Conservation (phyloP, 2,888 invertebrate genomes). For the Epsilonema sp. region DNA sequence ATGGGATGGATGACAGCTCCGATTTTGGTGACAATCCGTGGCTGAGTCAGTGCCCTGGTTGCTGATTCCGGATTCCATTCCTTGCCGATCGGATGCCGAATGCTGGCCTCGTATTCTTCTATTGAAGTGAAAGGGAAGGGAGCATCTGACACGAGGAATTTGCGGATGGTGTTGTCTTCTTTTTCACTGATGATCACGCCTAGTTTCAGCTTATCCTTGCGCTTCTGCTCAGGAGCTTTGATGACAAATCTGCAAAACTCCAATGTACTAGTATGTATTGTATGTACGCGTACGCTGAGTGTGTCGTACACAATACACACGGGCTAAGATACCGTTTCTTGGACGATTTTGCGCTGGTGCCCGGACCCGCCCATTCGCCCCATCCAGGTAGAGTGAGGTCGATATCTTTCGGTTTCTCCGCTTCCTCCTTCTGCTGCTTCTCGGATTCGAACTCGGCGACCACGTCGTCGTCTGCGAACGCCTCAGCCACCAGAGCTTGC, state of each 20-base stretch:
- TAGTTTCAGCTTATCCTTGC: conserved; percentile 57
- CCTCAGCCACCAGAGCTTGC: conserved; percentile 48
- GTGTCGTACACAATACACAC: too few relatives aligned
- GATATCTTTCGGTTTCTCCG: conserved; percentile 49
- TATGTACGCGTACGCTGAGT: too few relatives aligned
- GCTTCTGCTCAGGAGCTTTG: conserved; percentile 46
- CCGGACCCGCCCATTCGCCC: conserved; percentile 78
- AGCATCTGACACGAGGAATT: conserved; percentile 50
- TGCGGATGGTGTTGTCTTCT: conserved; percentile 45
- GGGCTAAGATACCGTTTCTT: too few relatives aligned
- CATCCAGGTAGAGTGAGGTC: conserved; percentile 70
- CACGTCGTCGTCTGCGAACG: conserved; percentile 83
- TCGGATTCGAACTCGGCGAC: conserved; percentile 56
- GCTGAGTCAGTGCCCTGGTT: conserved; percentile 53
- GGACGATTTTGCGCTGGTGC: conserved; percentile 19
- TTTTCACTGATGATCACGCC: conserved; percentile 70
- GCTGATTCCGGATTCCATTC: conserved; percentile 64
- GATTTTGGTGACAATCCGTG: conserved; percentile 55
- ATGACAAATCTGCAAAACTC: conserved; percentile 33
- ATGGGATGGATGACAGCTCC: conserved; percentile 77
- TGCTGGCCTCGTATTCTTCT: conserved; percentile 68
- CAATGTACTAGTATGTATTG: too few relatives aligned
- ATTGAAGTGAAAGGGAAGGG: conserved; percentile 79
- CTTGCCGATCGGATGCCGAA: conserved; percentile 67
- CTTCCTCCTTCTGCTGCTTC: conserved; percentile 33